Base-by-base conservation (phyloP, 2,113 vertebrate species). In the Amphilophus citrinellus region DNA sequence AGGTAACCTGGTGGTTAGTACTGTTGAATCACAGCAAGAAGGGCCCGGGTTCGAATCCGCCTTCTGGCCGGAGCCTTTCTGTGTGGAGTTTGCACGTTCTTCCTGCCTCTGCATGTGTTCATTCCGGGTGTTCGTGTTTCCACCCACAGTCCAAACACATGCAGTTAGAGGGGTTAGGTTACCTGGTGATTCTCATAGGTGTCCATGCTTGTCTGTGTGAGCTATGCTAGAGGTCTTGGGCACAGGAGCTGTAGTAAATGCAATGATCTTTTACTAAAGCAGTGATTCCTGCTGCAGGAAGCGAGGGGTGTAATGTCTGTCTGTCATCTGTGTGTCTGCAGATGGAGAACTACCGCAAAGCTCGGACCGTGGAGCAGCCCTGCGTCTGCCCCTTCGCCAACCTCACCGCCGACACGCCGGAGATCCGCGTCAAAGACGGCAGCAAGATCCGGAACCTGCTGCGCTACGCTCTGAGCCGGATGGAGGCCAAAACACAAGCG, bases 371-470 rank as follows among this genome's bases (percentile, higher is more conserved):
- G 88, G 98, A 99, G 92, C 96, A 96, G 39, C 97, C 97, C 1
- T 93, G 92, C 7, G 91, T 92, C 9, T 96, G 95, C 71, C 98
- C 98, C 0, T 97, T 99, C 78, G 30, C 95, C 0, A 76, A 88
- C 15, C 95, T 98, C 5, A 91, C 96, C 0, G 37, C 95, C 0
- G 96, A 97, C 87, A 97, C 97, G 7, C 96, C 97, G 0, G 97
- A 99, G 94, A 97, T 99, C 95, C 95, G 96, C 1, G 98, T 99
- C 85, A 97, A 97, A 90, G 98, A 98, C 0, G 97, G 98, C 84
- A 99, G 98, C 95, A 99, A 99, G 93, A 98, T 99, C 91, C 97
- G 97, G 8, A 99, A 99, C 91, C 94, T 99, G 73, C 95, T 99
- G 96, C 96, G 97, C 24, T 98, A 97, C 39, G 97, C 96, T 1